Conservation (phyloP, 2,797 vertebrate genomes). For the Microhierax caerulescens region DNA sequence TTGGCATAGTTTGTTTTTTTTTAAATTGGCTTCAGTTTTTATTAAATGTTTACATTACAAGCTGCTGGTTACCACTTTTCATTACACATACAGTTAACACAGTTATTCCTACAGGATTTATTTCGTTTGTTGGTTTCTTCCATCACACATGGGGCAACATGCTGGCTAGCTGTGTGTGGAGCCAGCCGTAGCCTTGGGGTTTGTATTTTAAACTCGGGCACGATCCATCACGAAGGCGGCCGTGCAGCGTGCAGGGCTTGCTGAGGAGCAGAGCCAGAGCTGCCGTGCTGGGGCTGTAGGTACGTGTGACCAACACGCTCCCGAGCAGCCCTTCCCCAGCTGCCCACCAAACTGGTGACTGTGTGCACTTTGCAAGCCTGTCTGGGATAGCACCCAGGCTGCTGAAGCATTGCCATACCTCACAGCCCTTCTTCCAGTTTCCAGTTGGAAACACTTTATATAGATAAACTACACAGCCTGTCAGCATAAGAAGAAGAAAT, state of each 20-base stretch:
- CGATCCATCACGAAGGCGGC: accelerated
- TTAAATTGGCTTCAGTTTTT: not conserved
- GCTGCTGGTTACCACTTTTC: not conserved
- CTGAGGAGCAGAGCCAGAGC: not conserved
- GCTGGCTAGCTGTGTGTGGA: not conserved
- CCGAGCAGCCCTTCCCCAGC: not conserved
- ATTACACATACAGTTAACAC: not conserved
- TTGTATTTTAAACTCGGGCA: not conserved
- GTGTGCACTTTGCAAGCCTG: accelerated
- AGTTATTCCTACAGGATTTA: not conserved
- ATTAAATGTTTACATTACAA: not conserved
- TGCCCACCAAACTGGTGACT: accelerated
- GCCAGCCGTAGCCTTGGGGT: accelerated
- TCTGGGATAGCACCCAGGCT: not conserved
- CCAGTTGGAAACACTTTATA: not conserved
- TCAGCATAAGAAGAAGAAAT: not conserved
- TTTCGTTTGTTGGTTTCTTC: not conserved
- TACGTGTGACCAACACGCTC: accelerated
- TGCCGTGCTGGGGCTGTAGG: accelerated
- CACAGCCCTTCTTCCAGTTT: no score
- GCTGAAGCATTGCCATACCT: not conserved
- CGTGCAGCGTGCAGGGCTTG: accelerated
- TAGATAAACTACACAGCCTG: not conserved
- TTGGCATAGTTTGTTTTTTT: accelerated
- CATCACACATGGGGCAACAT: accelerated